Evolutionary conservation across 2,797 vertebrate species (phyloP), one percentile per base, ranked within the genome.

Genomic region (Danio aesculapii): DNA sequence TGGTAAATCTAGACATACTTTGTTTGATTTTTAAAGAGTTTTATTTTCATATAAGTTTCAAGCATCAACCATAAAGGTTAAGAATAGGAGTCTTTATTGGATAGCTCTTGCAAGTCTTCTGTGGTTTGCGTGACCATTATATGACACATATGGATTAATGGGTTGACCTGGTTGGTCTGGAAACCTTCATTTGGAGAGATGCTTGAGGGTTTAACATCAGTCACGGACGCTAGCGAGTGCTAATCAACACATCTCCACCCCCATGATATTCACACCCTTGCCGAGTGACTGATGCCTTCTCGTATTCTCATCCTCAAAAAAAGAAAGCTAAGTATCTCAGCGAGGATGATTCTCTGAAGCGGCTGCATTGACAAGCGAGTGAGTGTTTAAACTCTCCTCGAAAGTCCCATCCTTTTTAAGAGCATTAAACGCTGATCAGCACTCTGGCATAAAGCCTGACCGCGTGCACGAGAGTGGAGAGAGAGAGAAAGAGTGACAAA

Each of bases 361-460:
- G 19, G 53, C 58, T 8, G 5, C 55, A 43, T 59, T 59, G 67
- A 73, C 17, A 17, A 49, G 52, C 9, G 1, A 49, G 64, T 41
- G 49, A 55, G 50, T 44, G 73, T 66, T 82, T 44, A 76, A 67
- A 55, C 75, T 62, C 44, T 63, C 44, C 55, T 75, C 75, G 70
- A 44, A 75, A 76, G 64, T 64, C 69, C 55, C 10, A 14, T 67
- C 49, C 61, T 41, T 59, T 72, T 69, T 72, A 76, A 72, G 79
- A 81, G 79, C 62, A 62, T 84, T 81, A 76, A 79, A 73, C 6
- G 41, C 14, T 77, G 82, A 68, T 77, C 73, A 66, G 55, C 3
- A 2, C 44, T 55, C 44, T 50, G 79, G 74, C 63, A 50, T 6
- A 2, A 44, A 79, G 73, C 74, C 73, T 82, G 49, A 53, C 52